Base-by-base conservation (phyloP, 2,888 invertebrate species). In the Bellardia bayeri region DNA sequence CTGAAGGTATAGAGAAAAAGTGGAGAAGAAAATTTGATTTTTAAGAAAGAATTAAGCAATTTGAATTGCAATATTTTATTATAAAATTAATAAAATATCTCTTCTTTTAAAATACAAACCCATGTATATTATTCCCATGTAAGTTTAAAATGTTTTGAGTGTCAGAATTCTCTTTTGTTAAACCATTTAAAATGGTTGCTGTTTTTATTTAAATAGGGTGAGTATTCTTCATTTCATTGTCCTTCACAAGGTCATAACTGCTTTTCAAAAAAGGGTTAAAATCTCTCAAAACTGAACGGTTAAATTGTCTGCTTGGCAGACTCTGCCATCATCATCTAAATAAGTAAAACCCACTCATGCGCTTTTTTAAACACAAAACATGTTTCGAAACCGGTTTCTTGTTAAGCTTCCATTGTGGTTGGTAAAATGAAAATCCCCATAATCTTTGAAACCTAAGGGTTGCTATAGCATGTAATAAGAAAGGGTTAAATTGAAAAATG, bases 401-500 rank as follows among this genome's bases (percentile, higher is more conserved):
- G 2, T 42, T 8, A 37, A 75, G 69, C 37, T 40, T 45, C 78
- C 64, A 79, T 87, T 78, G 42, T 66, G 71, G 75, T 71, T 75
- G 23, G 23, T 23, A 23, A 23, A 23, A 23, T 66, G 16, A 0
- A 33, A 11, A 64, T 45, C 0, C 51, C 9, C 8, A 54, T 56
- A 64, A 66, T 16, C 30, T 42, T 66, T 37, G 33, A 40, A 14
- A 37, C 5, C 68, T 72, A 49, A 78, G 82, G 85, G 84, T 79
- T 51, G 74, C 74, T 84, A 23, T 66, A 14, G 3, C 2, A 49
- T 1, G 33, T 61, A 11, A 42, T 4, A 14, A 5, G 37, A 87
- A 87, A 85, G 87, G 87, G 82, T 87, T 87, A 85, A 78, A 74
- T 56, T 13, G 30, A 23, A 33, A 61, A 1, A 2, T 49, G 2